phyloP scores from a whole-genome alignment of 2,888 invertebrate genomes.

The Incurvaria masculella region DNA sequence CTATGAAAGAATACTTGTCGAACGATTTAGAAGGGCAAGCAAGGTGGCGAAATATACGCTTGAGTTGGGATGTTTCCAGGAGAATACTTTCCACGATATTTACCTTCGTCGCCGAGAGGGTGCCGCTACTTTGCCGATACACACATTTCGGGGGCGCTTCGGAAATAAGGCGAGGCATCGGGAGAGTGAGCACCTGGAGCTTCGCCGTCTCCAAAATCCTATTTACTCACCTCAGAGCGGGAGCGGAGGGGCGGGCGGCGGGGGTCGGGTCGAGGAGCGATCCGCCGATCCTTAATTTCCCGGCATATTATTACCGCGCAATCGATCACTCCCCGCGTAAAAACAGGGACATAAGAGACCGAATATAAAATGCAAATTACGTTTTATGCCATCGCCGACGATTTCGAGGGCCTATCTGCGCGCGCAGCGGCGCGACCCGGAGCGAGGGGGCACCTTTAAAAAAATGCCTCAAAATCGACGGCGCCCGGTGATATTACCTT shows the following conservation, averaged over 20 bases:
- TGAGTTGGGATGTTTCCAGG: too few species aligned
- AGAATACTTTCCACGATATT: too few species aligned
- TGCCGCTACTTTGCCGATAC: too few species aligned
- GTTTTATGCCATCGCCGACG: not conserved
- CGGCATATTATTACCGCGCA: not conserved
- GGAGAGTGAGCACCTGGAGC: too few species aligned
- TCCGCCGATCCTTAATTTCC: not conserved
- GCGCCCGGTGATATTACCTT: slow-evolving; percentile 11
- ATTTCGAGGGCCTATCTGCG: not conserved
- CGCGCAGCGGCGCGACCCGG: not conserved
- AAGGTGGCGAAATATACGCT: too few species aligned
- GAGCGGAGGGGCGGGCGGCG: not conserved
- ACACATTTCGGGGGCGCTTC: too few species aligned
- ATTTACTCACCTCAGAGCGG: not conserved
- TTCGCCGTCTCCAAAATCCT: too few species aligned
- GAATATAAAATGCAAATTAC: slow-evolving; percentile 2
- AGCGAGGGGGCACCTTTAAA: slow-evolving; percentile 1
- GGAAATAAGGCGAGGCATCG: too few species aligned
- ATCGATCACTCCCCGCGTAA: not conserved
- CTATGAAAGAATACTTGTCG: too few species aligned
- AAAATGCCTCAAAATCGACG: slow-evolving; percentile 7
- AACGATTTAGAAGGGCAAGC: too few species aligned
- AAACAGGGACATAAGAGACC: slow-evolving; percentile 2
- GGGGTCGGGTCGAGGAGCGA: too few species aligned
- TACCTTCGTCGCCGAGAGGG: too few species aligned